Percentiles rank a stretch among this genome's conserved stretches.
Conservation (phyloP, 2,113 vertebrate genomes). For the Peromyscus californicus region DNA sequence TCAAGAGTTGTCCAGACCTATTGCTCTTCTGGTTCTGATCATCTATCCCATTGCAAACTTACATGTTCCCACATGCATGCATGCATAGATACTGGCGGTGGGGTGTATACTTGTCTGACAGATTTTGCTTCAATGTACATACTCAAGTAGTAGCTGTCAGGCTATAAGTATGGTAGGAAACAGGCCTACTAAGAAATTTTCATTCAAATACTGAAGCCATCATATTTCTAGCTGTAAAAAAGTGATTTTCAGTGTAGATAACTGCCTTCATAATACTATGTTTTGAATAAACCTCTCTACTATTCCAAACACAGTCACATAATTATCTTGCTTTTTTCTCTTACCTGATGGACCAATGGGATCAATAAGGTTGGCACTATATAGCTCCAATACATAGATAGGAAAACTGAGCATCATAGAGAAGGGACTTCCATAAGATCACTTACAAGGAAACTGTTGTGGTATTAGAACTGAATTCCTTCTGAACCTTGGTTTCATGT, state of each 20-base stretch:
- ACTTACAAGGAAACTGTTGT: not conserved
- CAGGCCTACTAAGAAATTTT: constrained; percentile 54
- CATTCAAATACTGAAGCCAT: constrained; percentile 68
- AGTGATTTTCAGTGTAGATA: constrained; percentile 49
- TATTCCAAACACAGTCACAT: constrained; percentile 20
- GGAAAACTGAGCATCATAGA: constrained; percentile 44
- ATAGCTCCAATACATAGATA: constrained; percentile 39
- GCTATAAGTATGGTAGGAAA: constrained; percentile 48
- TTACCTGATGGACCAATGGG: constrained; percentile 30
- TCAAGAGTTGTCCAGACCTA: not conserved
- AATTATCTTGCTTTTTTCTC: constrained; percentile 48
- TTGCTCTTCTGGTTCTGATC: constrained; percentile 11
- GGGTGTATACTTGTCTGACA: not conserved
- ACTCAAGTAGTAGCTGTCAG: constrained; percentile 35
- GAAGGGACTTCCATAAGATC: not conserved
- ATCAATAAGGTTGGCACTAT: not conserved
- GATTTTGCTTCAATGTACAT: constrained; percentile 51
- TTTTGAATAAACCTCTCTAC: not conserved
- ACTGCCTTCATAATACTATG: constrained; percentile 50
- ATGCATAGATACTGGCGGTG: not conserved
- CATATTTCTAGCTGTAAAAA: constrained; percentile 56
- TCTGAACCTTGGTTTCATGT: not conserved
- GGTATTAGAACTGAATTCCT: constrained; percentile 8
- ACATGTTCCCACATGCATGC: not conserved
- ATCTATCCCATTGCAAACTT: constrained; percentile 11